Conservation (phyloP, 2,797 vertebrate genomes). For the Oreochromis grahami region DNA sequence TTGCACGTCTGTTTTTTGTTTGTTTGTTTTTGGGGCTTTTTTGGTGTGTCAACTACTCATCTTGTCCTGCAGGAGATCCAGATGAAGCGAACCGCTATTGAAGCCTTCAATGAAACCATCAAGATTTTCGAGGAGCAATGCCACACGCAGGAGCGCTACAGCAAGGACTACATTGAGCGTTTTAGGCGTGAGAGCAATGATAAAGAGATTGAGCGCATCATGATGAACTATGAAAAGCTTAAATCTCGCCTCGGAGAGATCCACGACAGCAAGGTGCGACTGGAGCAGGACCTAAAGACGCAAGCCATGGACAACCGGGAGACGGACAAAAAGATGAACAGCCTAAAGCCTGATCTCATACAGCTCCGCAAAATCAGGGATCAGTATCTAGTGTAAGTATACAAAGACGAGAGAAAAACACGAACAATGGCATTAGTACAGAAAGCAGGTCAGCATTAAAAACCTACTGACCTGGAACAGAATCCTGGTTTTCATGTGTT, state of each 20-base stretch:
- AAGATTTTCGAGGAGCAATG: slow-evolving; percentile 98
- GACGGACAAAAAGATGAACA: slow-evolving; percentile 97
- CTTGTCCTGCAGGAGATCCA: slow-evolving; percentile 86
- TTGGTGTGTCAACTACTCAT: background rate
- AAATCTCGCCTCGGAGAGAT: slow-evolving; percentile 95
- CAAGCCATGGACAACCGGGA: slow-evolving; percentile 94
- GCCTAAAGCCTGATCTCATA: slow-evolving; percentile 94
- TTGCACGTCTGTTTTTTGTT: background rate
- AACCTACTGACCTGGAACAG: background rate
- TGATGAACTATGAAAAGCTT: slow-evolving; percentile 93
- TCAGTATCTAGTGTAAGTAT: slow-evolving; percentile 93
- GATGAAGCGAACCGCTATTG: slow-evolving; percentile 96
- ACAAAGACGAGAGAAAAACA: background rate
- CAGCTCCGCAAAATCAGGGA: slow-evolving; percentile 95
- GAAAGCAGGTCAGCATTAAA: background rate
- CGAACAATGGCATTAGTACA: background rate
- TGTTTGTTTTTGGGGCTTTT: background rate
- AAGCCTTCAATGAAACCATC: slow-evolving; percentile 98
- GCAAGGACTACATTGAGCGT: slow-evolving; percentile 86
- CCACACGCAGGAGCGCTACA: slow-evolving; percentile 93
- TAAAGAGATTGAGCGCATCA: slow-evolving; percentile 89
- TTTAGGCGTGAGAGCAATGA: slow-evolving; percentile 86
- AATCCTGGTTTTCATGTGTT: background rate
- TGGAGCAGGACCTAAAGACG: slow-evolving; percentile 95
- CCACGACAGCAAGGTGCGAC: slow-evolving; percentile 90